Evolutionary conservation across 2,888 invertebrate species (phyloP).

Genomic region (Drosophila rubida): DNA sequence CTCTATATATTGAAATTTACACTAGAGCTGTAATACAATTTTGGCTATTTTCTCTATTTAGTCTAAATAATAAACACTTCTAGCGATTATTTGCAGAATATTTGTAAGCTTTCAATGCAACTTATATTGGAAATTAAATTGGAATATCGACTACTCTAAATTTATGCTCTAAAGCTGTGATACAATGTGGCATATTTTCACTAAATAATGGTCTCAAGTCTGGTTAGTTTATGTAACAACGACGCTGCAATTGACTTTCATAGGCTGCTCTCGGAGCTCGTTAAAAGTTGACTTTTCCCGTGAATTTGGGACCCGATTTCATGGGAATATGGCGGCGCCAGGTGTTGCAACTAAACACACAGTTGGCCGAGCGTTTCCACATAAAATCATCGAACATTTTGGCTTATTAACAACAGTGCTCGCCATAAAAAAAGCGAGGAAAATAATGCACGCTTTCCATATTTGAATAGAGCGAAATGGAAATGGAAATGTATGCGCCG

Average conservation of each 20-base stretch:
- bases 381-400: conserved; percentile 51
- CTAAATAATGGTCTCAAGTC: background rate
- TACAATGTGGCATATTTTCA: conserved; percentile 1
- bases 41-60: too few species aligned
- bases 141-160: too few species aligned
- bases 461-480: conserved; percentile 55
- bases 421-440: conserved; percentile 11
- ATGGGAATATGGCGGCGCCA: conserved; percentile 56
- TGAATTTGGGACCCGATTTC: conserved; percentile 45
- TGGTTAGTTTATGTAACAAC: background rate
- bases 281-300: conserved; percentile 20
- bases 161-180: too few species aligned
- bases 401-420: conserved; percentile 47
- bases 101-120: too few species aligned
- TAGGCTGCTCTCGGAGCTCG: background rate
- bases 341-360: conserved; percentile 22
- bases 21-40: too few species aligned
- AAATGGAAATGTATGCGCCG: conserved; percentile 54
- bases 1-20: too few species aligned
- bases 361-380: conserved; percentile 44
- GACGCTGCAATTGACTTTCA: background rate
- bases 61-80: too few species aligned
- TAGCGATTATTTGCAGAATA: too few species aligned
- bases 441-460: conserved; percentile 34
- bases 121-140: too few species aligned